Evolutionary conservation across 2,113 vertebrate genomes (phyloP).

Genomic region (Ibidorhyncha struthersii): DNA sequence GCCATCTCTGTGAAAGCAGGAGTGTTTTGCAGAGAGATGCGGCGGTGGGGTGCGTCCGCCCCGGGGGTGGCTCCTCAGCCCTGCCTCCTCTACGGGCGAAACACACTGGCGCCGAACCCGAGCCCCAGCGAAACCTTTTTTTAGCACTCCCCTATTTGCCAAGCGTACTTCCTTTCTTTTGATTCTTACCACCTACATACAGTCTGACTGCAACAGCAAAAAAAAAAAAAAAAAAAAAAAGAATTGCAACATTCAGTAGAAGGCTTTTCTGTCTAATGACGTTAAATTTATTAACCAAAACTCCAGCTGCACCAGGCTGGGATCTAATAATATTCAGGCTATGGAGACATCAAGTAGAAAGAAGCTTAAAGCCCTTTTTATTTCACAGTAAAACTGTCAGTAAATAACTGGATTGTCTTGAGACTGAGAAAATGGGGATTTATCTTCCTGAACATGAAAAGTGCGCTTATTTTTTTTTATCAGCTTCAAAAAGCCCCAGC

Average conservation of each 20-base stretch:
- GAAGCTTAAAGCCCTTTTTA: slow-evolving; percentile 70
- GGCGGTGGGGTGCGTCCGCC: not conserved
- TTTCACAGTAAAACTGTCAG: slow-evolving; percentile 69
- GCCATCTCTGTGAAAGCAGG: not conserved
- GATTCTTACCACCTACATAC: slow-evolving; percentile 70
- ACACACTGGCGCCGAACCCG: not conserved
- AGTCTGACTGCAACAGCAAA: slow-evolving; percentile 54
- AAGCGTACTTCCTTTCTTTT: slow-evolving; percentile 69
- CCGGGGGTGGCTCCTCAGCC: not conserved
- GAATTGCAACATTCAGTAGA: slow-evolving; percentile 46
- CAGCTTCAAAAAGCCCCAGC: slow-evolving; percentile 65
- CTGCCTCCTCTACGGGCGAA: not conserved
- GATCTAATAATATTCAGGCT: slow-evolving; percentile 72
- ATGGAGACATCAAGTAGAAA: slow-evolving; percentile 69
- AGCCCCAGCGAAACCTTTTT: slow-evolving; percentile 48
- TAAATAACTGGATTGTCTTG: slow-evolving; percentile 72
- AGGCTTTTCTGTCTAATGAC: slow-evolving; percentile 65
- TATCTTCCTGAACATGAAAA: slow-evolving; percentile 68
- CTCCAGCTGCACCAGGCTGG: slow-evolving; percentile 61
- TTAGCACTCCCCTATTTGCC: slow-evolving; percentile 59
- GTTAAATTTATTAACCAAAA: slow-evolving; percentile 70
- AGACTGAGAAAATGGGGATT: slow-evolving; percentile 68
- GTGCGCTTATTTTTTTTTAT: slow-evolving; percentile 61
- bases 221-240: not conserved
- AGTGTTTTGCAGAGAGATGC: not conserved